These are phyloP conservation scores for Leucoma salicis DNA, from an alignment of 2,888 invertebrate species.

Conservation along the genomic window DNA sequence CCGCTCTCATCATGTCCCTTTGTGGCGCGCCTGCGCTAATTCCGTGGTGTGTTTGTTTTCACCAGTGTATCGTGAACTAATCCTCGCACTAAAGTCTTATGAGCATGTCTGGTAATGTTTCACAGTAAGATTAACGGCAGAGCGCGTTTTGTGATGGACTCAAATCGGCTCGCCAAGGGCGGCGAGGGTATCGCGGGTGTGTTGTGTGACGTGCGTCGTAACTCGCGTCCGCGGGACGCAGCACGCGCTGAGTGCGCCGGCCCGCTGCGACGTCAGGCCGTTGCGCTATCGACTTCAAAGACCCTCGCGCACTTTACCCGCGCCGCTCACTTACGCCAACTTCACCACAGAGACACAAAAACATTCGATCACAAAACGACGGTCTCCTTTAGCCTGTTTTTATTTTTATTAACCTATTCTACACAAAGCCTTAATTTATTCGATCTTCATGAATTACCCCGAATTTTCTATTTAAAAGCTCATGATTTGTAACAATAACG, in stretches of 20 bases:
- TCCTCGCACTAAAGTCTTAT: constrained; percentile 39
- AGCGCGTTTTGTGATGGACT: constrained; percentile 43
- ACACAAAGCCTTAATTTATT: constrained; percentile 50
- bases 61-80: constrained; percentile 46
- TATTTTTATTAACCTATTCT: constrained; percentile 52
- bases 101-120: constrained; percentile 24
- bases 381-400: constrained; percentile 51
- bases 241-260: constrained; percentile 21
- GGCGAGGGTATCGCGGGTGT: constrained; percentile 45
- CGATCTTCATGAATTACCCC: constrained; percentile 46
- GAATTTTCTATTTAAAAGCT: constrained; percentile 35
- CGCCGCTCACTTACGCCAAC: constrained; percentile 48
- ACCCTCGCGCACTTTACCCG: constrained; percentile 46
- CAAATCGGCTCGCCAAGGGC: constrained; percentile 37
- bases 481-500: constrained; percentile 33
- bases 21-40: constrained; percentile 74
- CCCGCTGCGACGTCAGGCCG: constrained; percentile 49
- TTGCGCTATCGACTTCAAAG: constrained; percentile 46
- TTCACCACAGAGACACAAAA: constrained; percentile 61
- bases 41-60: constrained; percentile 76
- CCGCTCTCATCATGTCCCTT: constrained; percentile 75
- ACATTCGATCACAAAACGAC: constrained; percentile 64
- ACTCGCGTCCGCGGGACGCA: constrained; percentile 45
- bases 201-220: constrained; percentile 56
- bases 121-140: constrained; percentile 47